A percentile compares a stretch with the other conserved stretches of the same genome.
Conservation (phyloP, 2,888 invertebrate genomes). For the Oasisia sp. region DNA sequence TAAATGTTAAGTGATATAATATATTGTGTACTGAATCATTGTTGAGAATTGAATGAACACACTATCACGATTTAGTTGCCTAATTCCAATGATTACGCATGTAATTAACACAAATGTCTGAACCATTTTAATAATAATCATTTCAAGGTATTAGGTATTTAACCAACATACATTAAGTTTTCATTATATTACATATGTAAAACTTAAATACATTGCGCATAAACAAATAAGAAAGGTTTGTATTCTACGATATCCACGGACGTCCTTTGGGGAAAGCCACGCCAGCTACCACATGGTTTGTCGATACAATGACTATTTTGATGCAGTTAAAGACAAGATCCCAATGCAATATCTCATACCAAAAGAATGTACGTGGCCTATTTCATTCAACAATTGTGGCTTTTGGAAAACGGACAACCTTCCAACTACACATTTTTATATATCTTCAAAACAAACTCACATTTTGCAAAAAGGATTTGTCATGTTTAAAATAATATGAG, state of each 20-base stretch:
- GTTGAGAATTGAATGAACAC: too few species aligned
- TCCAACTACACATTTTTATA: neutral
- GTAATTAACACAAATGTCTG: too few species aligned
- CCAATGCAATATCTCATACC: too few species aligned
- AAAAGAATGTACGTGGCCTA: too few species aligned
- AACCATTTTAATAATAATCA: neutral
- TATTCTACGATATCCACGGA: neutral
- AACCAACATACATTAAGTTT: neutral
- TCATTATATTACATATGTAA: neutral
- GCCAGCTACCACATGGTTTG: too few species aligned
- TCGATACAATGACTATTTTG: too few species aligned
- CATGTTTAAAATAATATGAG: neutral
- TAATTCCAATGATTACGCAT: too few species aligned
- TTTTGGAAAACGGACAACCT: neutral
- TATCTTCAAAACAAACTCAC: neutral
- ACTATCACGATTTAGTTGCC: too few species aligned
- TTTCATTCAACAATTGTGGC: neutral
- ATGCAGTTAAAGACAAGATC: too few species aligned
- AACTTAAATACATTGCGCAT: neutral
- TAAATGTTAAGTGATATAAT: too few species aligned
- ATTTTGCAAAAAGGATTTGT: neutral
- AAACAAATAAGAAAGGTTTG: neutral
- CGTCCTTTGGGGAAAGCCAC: too few species aligned
- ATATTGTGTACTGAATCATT: too few species aligned
- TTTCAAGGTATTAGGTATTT: neutral